Conservation (phyloP, 1,140 invertebrate species). For the Neotoxoptera formosana region DNA sequence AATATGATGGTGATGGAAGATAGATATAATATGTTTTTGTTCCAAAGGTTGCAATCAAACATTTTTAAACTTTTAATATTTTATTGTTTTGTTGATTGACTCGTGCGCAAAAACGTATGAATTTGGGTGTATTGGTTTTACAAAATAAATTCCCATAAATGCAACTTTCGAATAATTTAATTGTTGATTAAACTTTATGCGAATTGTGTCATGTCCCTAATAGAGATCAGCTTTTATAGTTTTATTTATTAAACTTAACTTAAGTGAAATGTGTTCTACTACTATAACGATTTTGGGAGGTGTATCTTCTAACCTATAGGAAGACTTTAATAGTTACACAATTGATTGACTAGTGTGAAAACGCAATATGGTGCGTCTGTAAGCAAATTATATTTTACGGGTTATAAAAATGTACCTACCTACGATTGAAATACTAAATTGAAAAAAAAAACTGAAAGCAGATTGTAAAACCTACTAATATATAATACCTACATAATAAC, state of each 20-base stretch:
- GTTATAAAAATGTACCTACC: not conserved
- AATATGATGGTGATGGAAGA: not conserved
- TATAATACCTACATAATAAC: not conserved
- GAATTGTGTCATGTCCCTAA: not conserved
- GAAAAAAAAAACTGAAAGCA: not conserved
- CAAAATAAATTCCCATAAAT: not conserved
- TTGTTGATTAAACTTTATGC: conserved; percentile 23
- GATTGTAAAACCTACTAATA: not conserved
- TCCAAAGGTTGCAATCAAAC: not conserved
- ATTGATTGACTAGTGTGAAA: not conserved
- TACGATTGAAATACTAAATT: not conserved
- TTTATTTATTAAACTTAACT: not conserved
- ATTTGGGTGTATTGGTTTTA: not conserved
- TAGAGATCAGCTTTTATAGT: not conserved
- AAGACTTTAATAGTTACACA: not conserved
- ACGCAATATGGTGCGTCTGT: not conserved
- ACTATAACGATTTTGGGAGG: not conserved
- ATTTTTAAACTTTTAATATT: not conserved
- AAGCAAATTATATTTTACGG: not conserved
- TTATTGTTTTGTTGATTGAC: not conserved
- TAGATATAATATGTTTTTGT: not conserved
- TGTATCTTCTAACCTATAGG: not conserved
- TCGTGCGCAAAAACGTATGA: not conserved
- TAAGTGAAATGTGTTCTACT: not conserved
- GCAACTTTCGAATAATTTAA: not conserved